Conservation (phyloP, 2,888 invertebrate genomes). For the Folsomia manolachei region DNA sequence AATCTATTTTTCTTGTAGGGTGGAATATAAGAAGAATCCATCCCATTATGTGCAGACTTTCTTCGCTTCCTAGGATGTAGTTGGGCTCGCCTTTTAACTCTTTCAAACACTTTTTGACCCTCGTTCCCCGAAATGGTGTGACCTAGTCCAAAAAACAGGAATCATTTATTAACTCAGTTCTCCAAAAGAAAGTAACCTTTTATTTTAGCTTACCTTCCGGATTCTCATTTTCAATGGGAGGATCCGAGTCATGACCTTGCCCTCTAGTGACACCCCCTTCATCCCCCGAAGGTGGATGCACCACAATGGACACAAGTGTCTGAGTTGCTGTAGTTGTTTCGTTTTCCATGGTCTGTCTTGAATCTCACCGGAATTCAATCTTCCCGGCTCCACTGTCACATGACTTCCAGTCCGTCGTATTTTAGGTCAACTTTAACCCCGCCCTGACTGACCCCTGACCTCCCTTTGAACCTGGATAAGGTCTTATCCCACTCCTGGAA, state of each 20-base stretch:
- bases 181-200: background rate
- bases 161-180: too few relatives aligned
- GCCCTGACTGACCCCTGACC: too few relatives aligned
- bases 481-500: too few relatives aligned
- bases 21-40: conserved; percentile 69
- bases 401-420: background rate
- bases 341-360: too few relatives aligned
- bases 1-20: conserved; percentile 65
- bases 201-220: conserved; percentile 27
- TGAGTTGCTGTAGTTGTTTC: too few relatives aligned
- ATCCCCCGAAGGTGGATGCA: conserved; percentile 5
- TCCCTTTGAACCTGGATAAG: too few relatives aligned
- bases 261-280: conserved; percentile 18
- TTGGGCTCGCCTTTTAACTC: conserved; percentile 8
- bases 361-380: conserved; percentile 40
- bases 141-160: background rate
- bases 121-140: too few relatives aligned
- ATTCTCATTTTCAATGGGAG: conserved; percentile 44
- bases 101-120: background rate
- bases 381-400: conserved; percentile 34
- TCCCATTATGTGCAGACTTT: conserved; percentile 66
- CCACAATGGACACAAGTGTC: background rate
- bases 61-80: conserved; percentile 56
- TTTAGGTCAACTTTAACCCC: background rate
- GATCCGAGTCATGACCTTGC: conserved; percentile 40